Evolutionary conservation across 2,113 vertebrate genomes (phyloP), one percentile per base, ranked within the genome.

Genomic region (Romanogobio albipinnatus): DNA sequence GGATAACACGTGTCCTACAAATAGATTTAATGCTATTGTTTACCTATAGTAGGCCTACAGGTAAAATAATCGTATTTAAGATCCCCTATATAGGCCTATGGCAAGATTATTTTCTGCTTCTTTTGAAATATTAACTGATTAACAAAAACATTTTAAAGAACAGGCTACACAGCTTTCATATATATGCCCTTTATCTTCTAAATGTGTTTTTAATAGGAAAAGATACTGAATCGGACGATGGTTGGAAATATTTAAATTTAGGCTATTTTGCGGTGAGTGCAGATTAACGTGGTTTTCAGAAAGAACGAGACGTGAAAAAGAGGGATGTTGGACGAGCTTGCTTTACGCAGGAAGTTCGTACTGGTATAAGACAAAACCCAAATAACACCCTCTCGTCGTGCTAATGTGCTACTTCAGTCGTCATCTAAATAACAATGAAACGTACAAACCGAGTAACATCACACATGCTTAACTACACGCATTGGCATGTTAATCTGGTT

Each of bases 401-500:
- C 84, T 89, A 85, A 90, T 87, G 90, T 88, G 91, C 90, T 88
- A 84, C 89, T 91, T 90, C 84, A 82, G 74, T 59, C 59, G 62
- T 56, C 68, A 90, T 93, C 91, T 93, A 86, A 95, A 95, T 94
- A 87, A 94, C 94, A 95, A 94, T 87, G 91, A 91, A 70, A 86
- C 87, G 26, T 91, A 92, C 93, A 94, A 93, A 94, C 87, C 87
- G 92, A 83, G 90, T 93, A 91, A 93, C 92, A 90, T 91, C 88
- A 91, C 93, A 92, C 89, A 79, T 91, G 90, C 85, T 94, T 93
- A 95, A 92, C 91, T 92, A 84, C 84, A 84, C 87, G 90, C 92
- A 93, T 91, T 94, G 90, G 87, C 84, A 93, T 95, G 94, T 88
- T 93, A 94, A 95, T 95, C 91, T 86, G 84, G 59, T 77, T 85